These are phyloP conservation scores for Loris lydekkerianus DNA, from an alignment of 2,797 vertebrate species.

Conservation along the genomic window DNA sequence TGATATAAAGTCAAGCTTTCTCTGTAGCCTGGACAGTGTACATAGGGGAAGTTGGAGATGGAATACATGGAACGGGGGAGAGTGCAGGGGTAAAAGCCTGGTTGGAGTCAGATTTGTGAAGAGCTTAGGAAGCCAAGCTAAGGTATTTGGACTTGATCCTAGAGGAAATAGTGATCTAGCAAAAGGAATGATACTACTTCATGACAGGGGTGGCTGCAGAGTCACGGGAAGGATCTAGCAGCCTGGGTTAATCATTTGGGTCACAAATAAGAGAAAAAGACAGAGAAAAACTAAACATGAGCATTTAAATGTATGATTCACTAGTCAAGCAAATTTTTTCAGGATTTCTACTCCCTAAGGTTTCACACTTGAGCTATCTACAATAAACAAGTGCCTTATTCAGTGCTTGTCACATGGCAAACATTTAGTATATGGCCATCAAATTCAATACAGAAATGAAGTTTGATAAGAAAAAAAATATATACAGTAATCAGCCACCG, in stretches of 20 bases:
- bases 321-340: neutral
- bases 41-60: slow-evolving; percentile 5
- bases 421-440: neutral
- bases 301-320: neutral
- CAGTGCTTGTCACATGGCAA: neutral
- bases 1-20: neutral
- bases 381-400: neutral
- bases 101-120: slow-evolving; percentile 31
- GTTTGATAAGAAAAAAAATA: slow-evolving; percentile 10
- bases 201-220: neutral
- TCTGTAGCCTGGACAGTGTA: neutral
- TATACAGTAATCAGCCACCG: neutral
- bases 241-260: neutral
- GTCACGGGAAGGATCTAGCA: slow-evolving; percentile 26
- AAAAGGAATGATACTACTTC: slow-evolving; percentile 41
- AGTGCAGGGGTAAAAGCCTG: neutral
- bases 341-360: neutral
- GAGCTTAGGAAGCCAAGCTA: neutral
- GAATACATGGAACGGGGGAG: neutral
- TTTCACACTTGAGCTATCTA: slow-evolving; percentile 16
- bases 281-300: neutral
- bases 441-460: slow-evolving; percentile 35
- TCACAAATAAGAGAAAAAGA: neutral
- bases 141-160: slow-evolving; percentile 34
- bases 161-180: slow-evolving; percentile 23